phyloP scores from a whole-genome alignment of 2,888 invertebrate species.

The Theodoxus fluviatilis region DNA sequence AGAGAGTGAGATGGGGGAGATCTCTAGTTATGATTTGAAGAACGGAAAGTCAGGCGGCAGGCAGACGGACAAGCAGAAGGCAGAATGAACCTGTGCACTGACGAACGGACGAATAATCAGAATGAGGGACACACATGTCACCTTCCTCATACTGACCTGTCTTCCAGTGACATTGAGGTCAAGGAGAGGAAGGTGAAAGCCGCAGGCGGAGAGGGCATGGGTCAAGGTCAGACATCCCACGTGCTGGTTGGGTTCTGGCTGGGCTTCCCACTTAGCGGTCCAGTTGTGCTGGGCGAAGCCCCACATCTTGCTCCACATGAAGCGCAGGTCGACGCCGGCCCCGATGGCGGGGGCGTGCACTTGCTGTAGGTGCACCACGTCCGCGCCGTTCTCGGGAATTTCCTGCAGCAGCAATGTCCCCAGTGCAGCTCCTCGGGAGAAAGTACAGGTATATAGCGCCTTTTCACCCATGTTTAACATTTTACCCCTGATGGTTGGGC shows the following conservation, averaged over 20 bases:
- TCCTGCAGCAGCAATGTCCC: slow-evolving; percentile 78
- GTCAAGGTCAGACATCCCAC: slow-evolving; percentile 73
- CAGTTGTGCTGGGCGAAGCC: slow-evolving; percentile 71
- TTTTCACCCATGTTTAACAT: no score
- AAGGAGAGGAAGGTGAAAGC: slow-evolving; percentile 69
- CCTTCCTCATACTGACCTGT: slow-evolving; percentile 75
- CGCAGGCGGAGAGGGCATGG: slow-evolving; percentile 73
- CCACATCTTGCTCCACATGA: slow-evolving; percentile 61
- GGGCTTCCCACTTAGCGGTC: slow-evolving; percentile 71
- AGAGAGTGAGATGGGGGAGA: no score
- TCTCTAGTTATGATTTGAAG: no score
- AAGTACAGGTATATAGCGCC: no score
- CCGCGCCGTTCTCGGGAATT: slow-evolving; percentile 89
- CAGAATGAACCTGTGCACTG: no score
- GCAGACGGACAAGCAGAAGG: no score
- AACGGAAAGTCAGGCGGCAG: no score
- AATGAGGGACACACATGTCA: no score
- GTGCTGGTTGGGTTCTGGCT: slow-evolving; percentile 70
- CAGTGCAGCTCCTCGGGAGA: no score
- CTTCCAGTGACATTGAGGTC: slow-evolving; percentile 73
- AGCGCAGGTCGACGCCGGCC: slow-evolving; percentile 66
- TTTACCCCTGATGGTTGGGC: no score
- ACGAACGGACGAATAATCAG: no score
- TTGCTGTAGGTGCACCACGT: slow-evolving; percentile 80
- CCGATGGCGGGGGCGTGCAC: slow-evolving; percentile 75